Conservation (phyloP, 2,113 vertebrate genomes). For the Ictalurus furcatus region DNA sequence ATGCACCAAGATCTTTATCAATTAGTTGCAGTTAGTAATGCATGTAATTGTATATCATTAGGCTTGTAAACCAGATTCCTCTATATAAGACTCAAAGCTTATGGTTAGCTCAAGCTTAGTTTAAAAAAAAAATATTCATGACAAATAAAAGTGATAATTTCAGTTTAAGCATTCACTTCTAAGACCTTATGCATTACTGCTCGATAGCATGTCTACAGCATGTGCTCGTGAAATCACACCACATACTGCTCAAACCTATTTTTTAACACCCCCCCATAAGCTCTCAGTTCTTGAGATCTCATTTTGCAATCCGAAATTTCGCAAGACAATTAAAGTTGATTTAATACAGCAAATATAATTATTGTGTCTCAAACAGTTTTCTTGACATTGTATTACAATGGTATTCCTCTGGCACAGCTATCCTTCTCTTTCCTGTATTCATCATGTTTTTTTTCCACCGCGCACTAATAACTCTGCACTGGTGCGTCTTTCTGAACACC, state of each 20-base stretch:
- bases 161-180: neutral
- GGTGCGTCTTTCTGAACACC: conserved; percentile 21
- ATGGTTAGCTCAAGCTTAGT: neutral
- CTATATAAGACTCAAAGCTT: neutral
- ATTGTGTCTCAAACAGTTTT: conserved; percentile 43
- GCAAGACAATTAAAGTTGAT: conserved; percentile 73
- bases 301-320: conserved; percentile 75
- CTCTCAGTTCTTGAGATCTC: conserved; percentile 64
- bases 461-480: conserved; percentile 30
- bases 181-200: neutral
- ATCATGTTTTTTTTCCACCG: conserved; percentile 30
- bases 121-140: neutral
- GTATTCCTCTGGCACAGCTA: conserved; percentile 19
- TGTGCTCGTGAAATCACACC: conserved; percentile 7
- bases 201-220: neutral
- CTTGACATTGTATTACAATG: conserved; percentile 37
- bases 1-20: neutral
- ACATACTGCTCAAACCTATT: conserved; percentile 39
- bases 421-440: conserved; percentile 35
- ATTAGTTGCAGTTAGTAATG: neutral
- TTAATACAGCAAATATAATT: conserved; percentile 64
- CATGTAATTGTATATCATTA: neutral
- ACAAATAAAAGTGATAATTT: neutral
- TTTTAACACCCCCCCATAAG: conserved; percentile 29
- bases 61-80: neutral